Base-by-base conservation (phyloP, 2,888 invertebrate species). In the Pristionchus exspectatus region DNA sequence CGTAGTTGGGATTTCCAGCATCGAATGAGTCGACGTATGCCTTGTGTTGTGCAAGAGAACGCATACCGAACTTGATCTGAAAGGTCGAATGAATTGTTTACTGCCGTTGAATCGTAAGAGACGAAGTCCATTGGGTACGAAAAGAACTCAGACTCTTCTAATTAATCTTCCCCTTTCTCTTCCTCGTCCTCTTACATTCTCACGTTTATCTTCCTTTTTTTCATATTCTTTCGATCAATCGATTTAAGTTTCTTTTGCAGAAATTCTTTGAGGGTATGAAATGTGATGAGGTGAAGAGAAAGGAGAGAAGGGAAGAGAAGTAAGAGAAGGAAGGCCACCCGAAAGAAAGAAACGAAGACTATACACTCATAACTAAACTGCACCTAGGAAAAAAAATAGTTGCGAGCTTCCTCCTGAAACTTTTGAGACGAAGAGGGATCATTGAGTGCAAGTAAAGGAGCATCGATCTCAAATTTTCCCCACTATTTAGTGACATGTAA, bases 21-120 rank as follows among this genome's bases (percentile, higher is more conserved):
- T 92, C 84, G 87, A 92, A 92, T 27, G 91, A 91, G 83, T 93
- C 93, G 24, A 93, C 88, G 90, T 93, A 93, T 0, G 91, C 93
- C 81, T 93, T 93, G 85, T 93, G 93, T 50, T 93, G 92, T 24
- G 89, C 88, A 24, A 93, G 90, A n/a, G 93, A 92, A 38, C 93
- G 90, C 56, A 89, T 87, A 2, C 93, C 91, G 90, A 92, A 93
- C 89, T 93, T 93, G 44, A 93, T 90, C 92, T 92, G 88, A 56
- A 89, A 87, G 50, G 54, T 14, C 38, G 30, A 44, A 30, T 1
- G 18, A 44, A 16, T 77, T 38, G 77, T 38, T 72, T 27, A 30
- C 69, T 72, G 30, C 18, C 69, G 83, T 44, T 54, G n/a, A 16
- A 18, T 30, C 12, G 50, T 44, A 38, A 21, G 14, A 44, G 54